Evolutionary conservation across 1,140 invertebrate genomes (phyloP).

Genomic region (Lepidotrigona ventralis): DNA sequence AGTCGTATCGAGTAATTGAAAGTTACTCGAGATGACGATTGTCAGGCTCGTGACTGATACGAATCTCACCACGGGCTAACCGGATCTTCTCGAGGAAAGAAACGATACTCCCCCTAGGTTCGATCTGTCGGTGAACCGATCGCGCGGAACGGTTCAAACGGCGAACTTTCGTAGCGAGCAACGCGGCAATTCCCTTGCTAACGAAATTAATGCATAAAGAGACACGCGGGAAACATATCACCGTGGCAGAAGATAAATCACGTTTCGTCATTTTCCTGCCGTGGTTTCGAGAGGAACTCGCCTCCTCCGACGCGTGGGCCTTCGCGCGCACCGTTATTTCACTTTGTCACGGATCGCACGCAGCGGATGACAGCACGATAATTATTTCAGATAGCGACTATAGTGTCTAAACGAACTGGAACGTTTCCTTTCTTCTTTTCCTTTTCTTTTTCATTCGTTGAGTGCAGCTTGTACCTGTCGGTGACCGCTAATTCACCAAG

Average conservation of each 20-base stretch:
- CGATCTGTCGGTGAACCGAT: neutral
- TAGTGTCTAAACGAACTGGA: slow-evolving; percentile 27
- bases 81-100: slow-evolving; percentile 5
- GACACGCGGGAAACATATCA: slow-evolving; percentile 2
- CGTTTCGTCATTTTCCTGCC: slow-evolving; percentile 35
- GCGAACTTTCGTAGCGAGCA: neutral
- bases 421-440: neutral
- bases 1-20: neutral
- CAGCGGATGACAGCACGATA: slow-evolving; percentile 14
- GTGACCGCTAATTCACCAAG: too few relatives aligned
- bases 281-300: neutral
- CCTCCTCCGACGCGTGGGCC: slow-evolving; percentile 12
- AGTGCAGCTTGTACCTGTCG: too few relatives aligned
- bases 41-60: slow-evolving; percentile 4
- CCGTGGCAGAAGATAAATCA: slow-evolving; percentile 19
- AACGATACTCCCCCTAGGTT: neutral
- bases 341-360: slow-evolving; percentile 26
- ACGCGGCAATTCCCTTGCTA: neutral
- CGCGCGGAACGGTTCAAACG: slow-evolving; percentile 3
- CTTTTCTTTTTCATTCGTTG: neutral
- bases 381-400: slow-evolving; percentile 30
- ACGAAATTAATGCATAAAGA: slow-evolving; percentile 25
- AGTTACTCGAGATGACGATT: slow-evolving; percentile 11
- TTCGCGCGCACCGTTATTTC: slow-evolving; percentile 21
- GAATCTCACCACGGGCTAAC: slow-evolving; percentile 12